Evolutionary conservation across 2,113 vertebrate species (phyloP), one percentile per base, ranked within the genome.

Genomic region (Hyla sarda): DNA sequence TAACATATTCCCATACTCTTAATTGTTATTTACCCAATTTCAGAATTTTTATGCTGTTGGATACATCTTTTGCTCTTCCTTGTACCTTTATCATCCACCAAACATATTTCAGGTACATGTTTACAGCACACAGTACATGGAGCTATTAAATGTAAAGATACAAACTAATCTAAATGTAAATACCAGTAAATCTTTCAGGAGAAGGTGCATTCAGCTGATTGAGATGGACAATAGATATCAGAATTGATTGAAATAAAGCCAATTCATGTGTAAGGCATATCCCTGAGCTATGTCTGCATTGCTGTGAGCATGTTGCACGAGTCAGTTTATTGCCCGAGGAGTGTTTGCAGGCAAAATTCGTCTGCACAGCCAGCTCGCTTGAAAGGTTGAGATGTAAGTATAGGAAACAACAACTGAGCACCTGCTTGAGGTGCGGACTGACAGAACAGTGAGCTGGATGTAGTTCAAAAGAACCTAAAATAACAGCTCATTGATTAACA

Each of bases 311-410:
- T 93, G 93, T 92, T 94, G 93, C 92, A 93, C 88, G 94, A 90
- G 92, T 93, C 93, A 92, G 93, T 92, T 90, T 92, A 89, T 93
- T 88, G 94, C 96, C 96, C 91, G 89, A 93, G 95, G 96, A 97
- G 90, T 91, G 92, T 96, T 95, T 93, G 88, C 90, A 89, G 96
- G 96, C 95, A 89, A 95, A 94, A 93, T 94, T 93, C 94, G 92
- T 94, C 92, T 91, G 91, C 92, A 88, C 91, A 93, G 90, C 90
- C 89, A 91, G 91, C 89, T 86, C 89, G 90, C 93, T 95, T 91
- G 92, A 95, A 95, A 95, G 92, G 91, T 88, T 88, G 86, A 79
- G 75, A 83, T 73, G 48, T 73, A 73, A 34, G 48, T 83, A 83
- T 58, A 72, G 82, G 82, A 67, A 89, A 88, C 89, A 92, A 87